Conservation (phyloP, 1,140 invertebrate genomes). For the Aphaenogaster rudis region DNA sequence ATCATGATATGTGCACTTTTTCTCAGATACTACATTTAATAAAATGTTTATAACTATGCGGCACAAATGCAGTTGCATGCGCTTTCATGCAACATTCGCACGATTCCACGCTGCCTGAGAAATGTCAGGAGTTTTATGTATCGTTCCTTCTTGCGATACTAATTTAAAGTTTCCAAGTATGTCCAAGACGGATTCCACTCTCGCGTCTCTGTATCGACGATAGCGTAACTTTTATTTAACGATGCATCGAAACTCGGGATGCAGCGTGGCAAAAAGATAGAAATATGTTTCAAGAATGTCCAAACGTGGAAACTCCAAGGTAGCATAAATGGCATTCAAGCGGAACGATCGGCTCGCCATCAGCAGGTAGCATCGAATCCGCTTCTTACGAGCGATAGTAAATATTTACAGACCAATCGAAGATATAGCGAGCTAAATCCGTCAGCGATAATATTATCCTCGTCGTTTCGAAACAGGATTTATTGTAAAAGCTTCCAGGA, state of each 20-base stretch:
- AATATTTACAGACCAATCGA: conserved; percentile 60
- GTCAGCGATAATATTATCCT: conserved; percentile 60
- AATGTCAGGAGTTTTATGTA: conserved; percentile 20
- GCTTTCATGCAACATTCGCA: neutral
- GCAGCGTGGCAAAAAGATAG: neutral
- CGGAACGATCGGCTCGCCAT: conserved; percentile 42
- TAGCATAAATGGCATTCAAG: conserved; percentile 23
- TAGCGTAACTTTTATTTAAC: conserved; percentile 62
- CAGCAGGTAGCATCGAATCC: conserved; percentile 46
- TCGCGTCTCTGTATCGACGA: neutral
- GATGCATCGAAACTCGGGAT: conserved; percentile 9
- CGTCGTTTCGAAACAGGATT: conserved; percentile 44
- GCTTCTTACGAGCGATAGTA: conserved; percentile 55
- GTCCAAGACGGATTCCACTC: neutral
- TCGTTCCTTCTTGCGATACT: conserved; percentile 33
- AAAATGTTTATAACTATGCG: neutral
- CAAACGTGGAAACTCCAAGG: neutral
- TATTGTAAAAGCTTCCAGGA: conserved; percentile 42
- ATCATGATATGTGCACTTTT: neutral
- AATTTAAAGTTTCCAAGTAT: conserved; percentile 63
- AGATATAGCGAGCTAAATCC: conserved; percentile 55
- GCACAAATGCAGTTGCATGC: neutral
- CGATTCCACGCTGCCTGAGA: neutral
- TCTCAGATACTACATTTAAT: neutral
- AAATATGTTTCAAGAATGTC: conserved; percentile 8